Base-by-base conservation (phyloP, 2,888 invertebrate species). In the Coelinius sp. region DNA sequence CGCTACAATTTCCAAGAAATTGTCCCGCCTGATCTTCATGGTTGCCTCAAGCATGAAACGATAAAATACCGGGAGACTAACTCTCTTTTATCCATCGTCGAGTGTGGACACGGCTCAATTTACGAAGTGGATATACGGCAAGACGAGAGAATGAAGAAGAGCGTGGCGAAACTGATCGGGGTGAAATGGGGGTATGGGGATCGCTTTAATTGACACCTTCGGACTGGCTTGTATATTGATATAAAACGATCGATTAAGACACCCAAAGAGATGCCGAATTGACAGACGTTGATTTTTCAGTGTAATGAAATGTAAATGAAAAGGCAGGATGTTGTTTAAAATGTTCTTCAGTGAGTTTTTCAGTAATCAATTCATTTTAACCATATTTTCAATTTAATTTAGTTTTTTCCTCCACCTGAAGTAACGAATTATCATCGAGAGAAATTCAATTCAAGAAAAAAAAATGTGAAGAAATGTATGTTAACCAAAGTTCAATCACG, bases 41-140 rank as follows among this genome's bases (percentile, higher is more conserved):
- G 12, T 25, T 24, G 25, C 53, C 53, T 53, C 4, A 25, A 25
- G 53, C 25, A 52, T 52, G 10, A 20, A 52, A 53, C 53, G 53
- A 53, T 53, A 14, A 53, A 53, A 25, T 6, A 53, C 52, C 2
- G 52, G n/a, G 12, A 10, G 53, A 20, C 2, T 14, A 14, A 49
- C 49, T 53, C 53, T 53, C 17, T 31, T 5, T 59, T 35, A 59
- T 59, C 17, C 59, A 52, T 52, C 27, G 27, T 44, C 27, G 27
- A 27, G 56, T 56, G 59, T 35, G 59, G 59, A 59, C 59, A 59
- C 59, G 59, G 31, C 59, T 59, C 59, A 59, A 59, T 59, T 59
- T 59, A 59, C 59, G 59, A 20, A 17, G 59, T 10, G 14, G n/a
- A 20, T 59, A 8, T 59, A 8, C 17, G 8, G 27, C 56, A 31